These are phyloP conservation scores for Trichomycterus rosablanca DNA, from an alignment of 2,113 vertebrate species.

Conservation along the genomic window DNA sequence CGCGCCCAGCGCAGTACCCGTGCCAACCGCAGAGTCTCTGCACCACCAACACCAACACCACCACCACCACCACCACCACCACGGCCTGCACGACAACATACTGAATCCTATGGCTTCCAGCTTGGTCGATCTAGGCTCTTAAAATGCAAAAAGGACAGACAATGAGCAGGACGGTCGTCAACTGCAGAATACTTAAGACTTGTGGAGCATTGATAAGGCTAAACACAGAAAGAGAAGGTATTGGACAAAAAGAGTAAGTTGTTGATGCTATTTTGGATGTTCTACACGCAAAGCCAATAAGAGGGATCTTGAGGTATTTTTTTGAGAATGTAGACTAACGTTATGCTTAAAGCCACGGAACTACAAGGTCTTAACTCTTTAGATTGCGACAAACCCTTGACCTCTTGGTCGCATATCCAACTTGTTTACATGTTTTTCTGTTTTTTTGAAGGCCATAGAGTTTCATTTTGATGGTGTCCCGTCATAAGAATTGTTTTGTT, in stretches of 20 bases:
- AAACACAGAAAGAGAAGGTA: conserved; percentile 40
- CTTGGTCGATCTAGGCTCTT: conserved; percentile 95
- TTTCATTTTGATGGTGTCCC: conserved; percentile 50
- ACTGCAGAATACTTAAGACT: conserved; percentile 54
- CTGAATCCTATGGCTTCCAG: conserved; percentile 99
- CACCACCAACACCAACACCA: conserved; percentile 98
- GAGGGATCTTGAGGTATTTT: conserved; percentile 58
- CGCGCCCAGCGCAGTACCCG: conserved; percentile 93
- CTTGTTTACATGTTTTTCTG: conserved; percentile 52
- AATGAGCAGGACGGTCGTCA: conserved; percentile 35
- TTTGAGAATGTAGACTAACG: conserved; percentile 58
- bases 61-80: conserved; percentile 92
- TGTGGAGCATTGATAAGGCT: conserved; percentile 52
- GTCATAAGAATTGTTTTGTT: conserved; percentile 61
- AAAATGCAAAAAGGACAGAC: conserved; percentile 58
- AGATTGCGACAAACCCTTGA: conserved; percentile 52
- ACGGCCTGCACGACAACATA: conserved; percentile 95
- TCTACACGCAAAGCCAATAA: conserved; percentile 44
- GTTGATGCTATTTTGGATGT: conserved; percentile 50
- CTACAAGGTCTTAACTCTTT: conserved; percentile 72
- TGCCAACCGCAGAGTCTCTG: conserved; percentile 82
- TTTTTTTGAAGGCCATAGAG: conserved; percentile 58
- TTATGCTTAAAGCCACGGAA: conserved; percentile 65
- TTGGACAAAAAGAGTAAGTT: conserved; percentile 48
- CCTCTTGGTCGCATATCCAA: conserved; percentile 49